These are phyloP conservation scores for Stegana nigrithorax DNA, from an alignment of 2,888 invertebrate species.

Conservation along the genomic window DNA sequence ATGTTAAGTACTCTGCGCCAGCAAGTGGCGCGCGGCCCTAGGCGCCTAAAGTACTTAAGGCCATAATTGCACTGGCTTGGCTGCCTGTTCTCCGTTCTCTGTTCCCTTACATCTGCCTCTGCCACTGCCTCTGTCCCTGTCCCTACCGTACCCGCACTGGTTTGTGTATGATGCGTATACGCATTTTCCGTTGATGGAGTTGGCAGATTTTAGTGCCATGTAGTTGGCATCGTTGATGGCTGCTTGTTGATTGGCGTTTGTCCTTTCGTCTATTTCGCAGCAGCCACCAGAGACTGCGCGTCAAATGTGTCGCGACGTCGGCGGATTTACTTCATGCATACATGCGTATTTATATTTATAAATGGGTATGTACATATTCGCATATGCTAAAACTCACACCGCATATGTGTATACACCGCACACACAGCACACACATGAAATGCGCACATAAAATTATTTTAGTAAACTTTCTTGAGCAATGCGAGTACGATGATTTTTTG, in stretches of 20 bases:
- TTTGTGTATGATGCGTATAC: too few species aligned
- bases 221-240: constrained; percentile 9
- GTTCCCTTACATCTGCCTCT: too few species aligned
- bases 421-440: background rate
- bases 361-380: background rate
- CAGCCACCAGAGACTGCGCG: background rate
- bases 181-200: constrained; percentile 3
- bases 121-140: background rate
- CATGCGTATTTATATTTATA: background rate
- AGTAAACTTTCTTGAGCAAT: constrained; percentile 2
- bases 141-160: too few species aligned
- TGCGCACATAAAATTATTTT: too few species aligned
- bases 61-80: background rate
- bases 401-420: too few species aligned
- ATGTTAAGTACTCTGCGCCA: constrained; percentile 7
- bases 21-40: background rate
- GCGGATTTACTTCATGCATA: background rate
- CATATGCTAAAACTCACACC: too few species aligned
- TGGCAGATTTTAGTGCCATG: too few species aligned
- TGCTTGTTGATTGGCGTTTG: constrained; percentile 1
- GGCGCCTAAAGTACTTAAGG: background rate
- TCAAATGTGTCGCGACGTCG: background rate
- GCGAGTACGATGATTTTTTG: background rate
- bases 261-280: background rate
- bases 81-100: too few species aligned